These are phyloP conservation scores for Pteruthius melanotis DNA, from an alignment of 2,113 vertebrate species.

Conservation along the genomic window DNA sequence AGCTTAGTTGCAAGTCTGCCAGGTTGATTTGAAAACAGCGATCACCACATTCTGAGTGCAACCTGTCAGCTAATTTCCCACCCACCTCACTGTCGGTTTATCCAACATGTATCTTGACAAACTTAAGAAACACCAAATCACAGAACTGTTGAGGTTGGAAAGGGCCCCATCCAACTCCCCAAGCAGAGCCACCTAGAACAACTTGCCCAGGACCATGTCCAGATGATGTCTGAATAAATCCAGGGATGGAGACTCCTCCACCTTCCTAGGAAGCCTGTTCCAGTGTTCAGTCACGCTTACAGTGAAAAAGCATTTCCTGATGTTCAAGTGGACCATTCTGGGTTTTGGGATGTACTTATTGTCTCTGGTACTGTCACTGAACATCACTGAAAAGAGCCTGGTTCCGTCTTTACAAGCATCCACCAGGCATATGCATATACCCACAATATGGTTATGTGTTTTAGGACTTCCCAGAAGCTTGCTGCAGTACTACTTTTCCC, in stretches of 20 bases:
- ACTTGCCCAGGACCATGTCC: not conserved
- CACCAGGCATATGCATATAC: not conserved
- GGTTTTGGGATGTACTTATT: not conserved
- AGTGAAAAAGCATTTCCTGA: not conserved
- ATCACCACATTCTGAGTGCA: no score
- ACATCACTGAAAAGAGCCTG: not conserved
- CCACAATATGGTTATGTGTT: rapidly evolving
- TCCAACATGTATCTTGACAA: no score
- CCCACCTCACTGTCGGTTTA: no score
- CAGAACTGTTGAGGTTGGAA: no score
- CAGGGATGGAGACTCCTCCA: not conserved
- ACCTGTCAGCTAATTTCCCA: no score
- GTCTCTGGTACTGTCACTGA: not conserved
- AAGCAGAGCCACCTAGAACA: no score
- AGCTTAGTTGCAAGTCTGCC: no score
- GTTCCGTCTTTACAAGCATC: not conserved
- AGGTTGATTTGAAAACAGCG: no score
- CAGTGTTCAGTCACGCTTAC: not conserved
- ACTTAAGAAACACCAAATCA: no score
- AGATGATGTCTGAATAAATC: not conserved
- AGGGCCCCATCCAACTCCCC: no score
- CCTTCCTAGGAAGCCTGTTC: not conserved
- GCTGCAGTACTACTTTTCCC: not conserved
- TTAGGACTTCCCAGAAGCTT: not conserved
- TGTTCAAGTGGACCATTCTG: not conserved